These are phyloP conservation scores for Andrena marginata DNA, from an alignment of 2,888 invertebrate species.

Conservation along the genomic window DNA sequence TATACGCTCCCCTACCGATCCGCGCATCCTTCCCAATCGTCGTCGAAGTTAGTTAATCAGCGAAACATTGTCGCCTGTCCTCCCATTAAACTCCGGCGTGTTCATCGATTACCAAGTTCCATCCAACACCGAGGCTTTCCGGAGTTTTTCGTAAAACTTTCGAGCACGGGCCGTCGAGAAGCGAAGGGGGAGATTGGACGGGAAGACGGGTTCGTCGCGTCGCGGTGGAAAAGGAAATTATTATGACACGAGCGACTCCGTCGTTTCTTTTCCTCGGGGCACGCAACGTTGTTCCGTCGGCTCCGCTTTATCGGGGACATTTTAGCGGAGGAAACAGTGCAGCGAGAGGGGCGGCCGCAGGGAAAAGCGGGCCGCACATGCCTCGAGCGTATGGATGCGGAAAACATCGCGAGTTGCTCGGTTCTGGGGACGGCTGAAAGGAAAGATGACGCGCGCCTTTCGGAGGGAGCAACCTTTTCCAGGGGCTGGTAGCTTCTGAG, in stretches of 20 bases:
- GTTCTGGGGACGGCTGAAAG: background rate
- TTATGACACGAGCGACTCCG: background rate
- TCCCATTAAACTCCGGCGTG: background rate
- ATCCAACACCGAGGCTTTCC: too few relatives aligned
- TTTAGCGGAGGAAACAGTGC: background rate
- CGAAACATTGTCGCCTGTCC: constrained; percentile 15
- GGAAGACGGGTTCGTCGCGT: too few relatives aligned
- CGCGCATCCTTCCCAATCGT: constrained; percentile 3
- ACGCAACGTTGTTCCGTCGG: background rate
- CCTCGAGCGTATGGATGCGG: background rate
- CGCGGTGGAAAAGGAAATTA: too few relatives aligned
- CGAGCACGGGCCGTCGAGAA: too few relatives aligned
- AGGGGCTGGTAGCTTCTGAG: too few relatives aligned
- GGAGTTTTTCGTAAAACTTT: too few relatives aligned
- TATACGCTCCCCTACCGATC: constrained; percentile 9
- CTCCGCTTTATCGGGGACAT: background rate
- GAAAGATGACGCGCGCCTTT: too few relatives aligned
- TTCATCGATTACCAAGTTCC: too few relatives aligned
- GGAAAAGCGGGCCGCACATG: background rate
- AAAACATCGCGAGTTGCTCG: background rate
- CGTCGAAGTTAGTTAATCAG: constrained; percentile 26
- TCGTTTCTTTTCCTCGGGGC: background rate
- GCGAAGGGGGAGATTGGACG: too few relatives aligned
- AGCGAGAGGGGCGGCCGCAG: too few relatives aligned
- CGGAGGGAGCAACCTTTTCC: too few relatives aligned